Evolutionary conservation across 2,888 invertebrate genomes (phyloP), one percentile per base, ranked within the genome.

Genomic region (Portevinia maculata): DNA sequence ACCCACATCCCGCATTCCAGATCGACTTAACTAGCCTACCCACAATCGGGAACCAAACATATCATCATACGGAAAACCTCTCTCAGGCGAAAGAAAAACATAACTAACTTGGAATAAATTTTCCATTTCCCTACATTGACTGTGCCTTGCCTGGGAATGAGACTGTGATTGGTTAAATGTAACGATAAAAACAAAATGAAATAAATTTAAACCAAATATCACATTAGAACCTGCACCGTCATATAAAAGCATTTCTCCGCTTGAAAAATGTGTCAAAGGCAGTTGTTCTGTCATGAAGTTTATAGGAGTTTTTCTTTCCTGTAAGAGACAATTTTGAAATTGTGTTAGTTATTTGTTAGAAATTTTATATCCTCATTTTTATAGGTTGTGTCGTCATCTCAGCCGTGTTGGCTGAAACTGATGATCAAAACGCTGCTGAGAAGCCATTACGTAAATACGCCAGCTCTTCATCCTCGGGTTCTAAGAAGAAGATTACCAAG

Each of bases 281-380:
- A n/a, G n/a, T n/a, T 17, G 41, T 32, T 48, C 48, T 64, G 55
- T 57, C 50, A 74, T 74, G 73, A 57, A 30, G 13, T 39, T 39
- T 39, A 9, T 41, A 8, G 64, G 55, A 74, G 57, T 65, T 1
- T 5, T 57, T 7, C 48, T 74, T 3, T 19, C 57, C 32, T 64
- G 73, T 74, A 65, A 74, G 73, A 28, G n/a, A n/a, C n/a, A n/a
- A n/a, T n/a, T n/a, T n/a, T n/a, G n/a, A 70, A 7, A 57, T 28
- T 9, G 5, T 17, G 15, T 6, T 0, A 15, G n/a, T 32, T 24
- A 5, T 28, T 9, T 28, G 1, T 19, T 1, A 4, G 6, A 21
- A 11, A 44, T 39, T 5, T 39, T 2, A 46, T 9, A 55, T 46
- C 15, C 19, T 55, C 55, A 1, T 17, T 24, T 46, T 13, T 15